Percentiles rank a stretch among this genome's conserved stretches.
These are phyloP conservation scores for Drosophila multiciliata DNA, from an alignment of 2,888 invertebrate species.

Conservation along the genomic window DNA sequence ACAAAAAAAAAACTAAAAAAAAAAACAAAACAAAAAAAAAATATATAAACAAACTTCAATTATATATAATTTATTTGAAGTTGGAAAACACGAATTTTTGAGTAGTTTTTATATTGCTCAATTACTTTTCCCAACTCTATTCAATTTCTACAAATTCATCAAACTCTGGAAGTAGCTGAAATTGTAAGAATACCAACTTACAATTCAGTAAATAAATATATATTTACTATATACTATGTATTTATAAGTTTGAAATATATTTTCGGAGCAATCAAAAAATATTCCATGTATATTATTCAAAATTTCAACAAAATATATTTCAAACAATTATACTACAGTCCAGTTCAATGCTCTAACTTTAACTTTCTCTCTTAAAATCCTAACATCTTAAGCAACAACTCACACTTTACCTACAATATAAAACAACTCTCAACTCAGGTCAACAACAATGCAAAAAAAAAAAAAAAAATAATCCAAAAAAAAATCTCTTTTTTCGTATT, in stretches of 20 bases:
- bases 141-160: slow-evolving; percentile 27
- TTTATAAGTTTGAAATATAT: slow-evolving; percentile 59
- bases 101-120: slow-evolving; percentile 24
- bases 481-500: slow-evolving; percentile 85
- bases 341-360: slow-evolving; percentile 71
- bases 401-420: slow-evolving; percentile 69
- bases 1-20: slow-evolving; percentile 1
- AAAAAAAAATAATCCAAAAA: slow-evolving; percentile 46
- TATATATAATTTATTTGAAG: slow-evolving; percentile 23
- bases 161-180: slow-evolving; percentile 32
- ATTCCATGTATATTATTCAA: slow-evolving; percentile 25
- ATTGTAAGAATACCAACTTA: slow-evolving; percentile 5
- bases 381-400: slow-evolving; percentile 68
- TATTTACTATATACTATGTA: slow-evolving; percentile 21
- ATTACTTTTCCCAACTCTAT: slow-evolving; percentile 19
- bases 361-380: slow-evolving; percentile 68
- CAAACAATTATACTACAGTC: slow-evolving; percentile 50
- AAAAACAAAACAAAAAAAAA: neutral
- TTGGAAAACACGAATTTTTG: slow-evolving; percentile 27
- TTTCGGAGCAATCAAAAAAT: slow-evolving; percentile 1
- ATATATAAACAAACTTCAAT: slow-evolving; percentile 7
- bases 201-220: slow-evolving; percentile 8
- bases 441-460: slow-evolving; percentile 61
- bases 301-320: slow-evolving; percentile 41
- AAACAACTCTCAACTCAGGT: slow-evolving; percentile 67